Evolutionary conservation across 1,140 invertebrate genomes (phyloP), one percentile per base, ranked within the genome.

Genomic region (Euura saliciscinereae): DNA sequence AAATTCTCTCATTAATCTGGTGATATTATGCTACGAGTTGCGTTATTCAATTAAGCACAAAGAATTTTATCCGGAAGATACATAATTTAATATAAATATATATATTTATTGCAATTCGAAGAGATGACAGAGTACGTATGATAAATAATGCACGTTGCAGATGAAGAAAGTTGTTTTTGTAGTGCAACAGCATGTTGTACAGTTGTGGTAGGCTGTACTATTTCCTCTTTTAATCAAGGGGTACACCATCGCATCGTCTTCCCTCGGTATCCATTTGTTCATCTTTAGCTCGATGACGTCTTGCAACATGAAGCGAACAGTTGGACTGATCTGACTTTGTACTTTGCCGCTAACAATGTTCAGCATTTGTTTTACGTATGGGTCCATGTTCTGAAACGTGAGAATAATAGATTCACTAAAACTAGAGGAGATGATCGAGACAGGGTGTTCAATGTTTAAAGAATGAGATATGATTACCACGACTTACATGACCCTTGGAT

Each of bases 231-330:
- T 78, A 93, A 92, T 76, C 96, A 93, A 75, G 98, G 1, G 97
- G 97, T 79, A 94, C 95, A 43, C 91, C 92, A 73, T 97, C n/a
- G n/a, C n/a, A n/a, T n/a, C 95, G 71, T 94, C 93, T 76, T 95
- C 90, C 66, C 97, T 90, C 3, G 95, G 94, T 44, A 97, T 90
- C 97, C 97, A 99, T 73, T 93, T 93, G 79, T 92, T 93, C 78
- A 90, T 88, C 67, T 95, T 90, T 71, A 99, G 88, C 81, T 99
- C 97, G 72, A 98, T 94, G 0, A 98, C 94, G 89, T 99, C 97
- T 90, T 97, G 94, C 28, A 99, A 87, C 95, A 98, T 97, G 83
- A 98, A 98, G n/a, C 95, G 89, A 13, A 97, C 93, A 76, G 96
- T 89, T 13, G 93, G 94, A 71, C 92, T 94, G 3, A 94, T 92